These are phyloP conservation scores for Myiozetetes cayanensis DNA, from an alignment of 2,113 vertebrate genomes.

Conservation along the genomic window DNA sequence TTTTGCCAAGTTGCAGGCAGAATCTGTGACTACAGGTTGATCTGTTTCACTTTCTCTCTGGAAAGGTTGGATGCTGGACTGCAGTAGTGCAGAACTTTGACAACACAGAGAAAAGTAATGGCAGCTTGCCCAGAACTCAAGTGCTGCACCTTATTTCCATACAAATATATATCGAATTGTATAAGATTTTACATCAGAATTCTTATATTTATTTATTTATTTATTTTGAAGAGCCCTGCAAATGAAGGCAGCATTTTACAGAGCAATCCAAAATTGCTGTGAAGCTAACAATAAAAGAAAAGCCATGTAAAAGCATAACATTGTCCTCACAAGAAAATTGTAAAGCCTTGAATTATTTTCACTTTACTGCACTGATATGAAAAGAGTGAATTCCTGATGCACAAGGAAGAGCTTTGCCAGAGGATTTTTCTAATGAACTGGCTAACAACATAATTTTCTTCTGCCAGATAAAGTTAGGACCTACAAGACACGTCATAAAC, in stretches of 20 bases:
- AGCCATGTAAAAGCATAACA: fast-evolving
- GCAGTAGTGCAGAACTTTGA: neutral
- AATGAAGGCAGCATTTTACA: neutral
- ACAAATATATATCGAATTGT: neutral
- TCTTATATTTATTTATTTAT: neutral
- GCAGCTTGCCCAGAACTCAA: constrained; percentile 38
- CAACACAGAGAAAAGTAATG: neutral
- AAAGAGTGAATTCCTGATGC: neutral
- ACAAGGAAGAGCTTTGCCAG: neutral
- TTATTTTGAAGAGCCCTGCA: neutral
- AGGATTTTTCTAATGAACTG: constrained; percentile 4
- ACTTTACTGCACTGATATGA: neutral
- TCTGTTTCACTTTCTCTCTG: neutral
- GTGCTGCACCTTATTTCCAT: constrained; percentile 19
- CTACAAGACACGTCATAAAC: neutral
- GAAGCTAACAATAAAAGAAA: neutral
- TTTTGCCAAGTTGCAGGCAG: neutral
- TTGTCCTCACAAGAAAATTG: neutral
- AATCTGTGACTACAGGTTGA: neutral
- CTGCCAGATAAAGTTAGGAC: neutral
- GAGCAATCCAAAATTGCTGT: neutral
- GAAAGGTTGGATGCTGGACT: neutral
- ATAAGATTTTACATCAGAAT: neutral
- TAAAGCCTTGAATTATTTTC: neutral
- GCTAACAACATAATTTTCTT: constrained; percentile 3